These are phyloP conservation scores for Bujurquina vittata DNA, from an alignment of 2,113 vertebrate species.

Conservation along the genomic window DNA sequence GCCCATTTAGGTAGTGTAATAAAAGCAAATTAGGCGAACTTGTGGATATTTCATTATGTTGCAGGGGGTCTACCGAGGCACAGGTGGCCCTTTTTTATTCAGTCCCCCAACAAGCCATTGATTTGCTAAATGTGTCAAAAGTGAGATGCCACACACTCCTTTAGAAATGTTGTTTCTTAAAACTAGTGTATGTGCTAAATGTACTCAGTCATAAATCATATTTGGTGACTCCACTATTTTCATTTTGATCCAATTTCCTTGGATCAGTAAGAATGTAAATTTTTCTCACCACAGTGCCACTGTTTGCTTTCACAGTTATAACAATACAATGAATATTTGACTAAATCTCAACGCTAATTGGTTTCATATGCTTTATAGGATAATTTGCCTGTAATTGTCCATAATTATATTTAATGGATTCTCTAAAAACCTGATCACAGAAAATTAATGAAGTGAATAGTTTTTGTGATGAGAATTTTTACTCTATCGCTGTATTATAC, in stretches of 20 bases:
- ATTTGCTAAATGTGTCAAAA: conserved; percentile 8
- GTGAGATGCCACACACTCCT: neutral
- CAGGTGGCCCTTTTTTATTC: conserved; percentile 25
- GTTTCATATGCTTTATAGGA: conserved; percentile 42
- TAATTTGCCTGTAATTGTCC: conserved; percentile 60
- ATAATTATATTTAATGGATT: conserved; percentile 65
- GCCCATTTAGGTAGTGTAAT: conserved; percentile 63
- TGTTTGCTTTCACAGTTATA: neutral
- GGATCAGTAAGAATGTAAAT: neutral
- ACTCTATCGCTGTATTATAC: neutral
- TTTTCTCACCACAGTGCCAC: neutral
- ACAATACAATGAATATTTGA: conserved; percentile 13
- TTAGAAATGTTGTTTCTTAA: neutral
- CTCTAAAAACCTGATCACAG: conserved; percentile 53
- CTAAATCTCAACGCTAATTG: conserved; percentile 34
- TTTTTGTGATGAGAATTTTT: conserved; percentile 49
- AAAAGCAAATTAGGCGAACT: conserved; percentile 67
- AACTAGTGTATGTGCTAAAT: neutral
- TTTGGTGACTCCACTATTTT: neutral
- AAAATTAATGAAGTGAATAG: conserved; percentile 54
- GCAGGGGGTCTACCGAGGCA: conserved; percentile 17
- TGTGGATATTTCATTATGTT: conserved; percentile 59
- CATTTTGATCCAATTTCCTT: conserved; percentile 14
- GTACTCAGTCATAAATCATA: neutral
- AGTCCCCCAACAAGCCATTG: conserved; percentile 5